Evolutionary conservation across 2,113 vertebrate genomes (phyloP).

Genomic region (Fulica atra): DNA sequence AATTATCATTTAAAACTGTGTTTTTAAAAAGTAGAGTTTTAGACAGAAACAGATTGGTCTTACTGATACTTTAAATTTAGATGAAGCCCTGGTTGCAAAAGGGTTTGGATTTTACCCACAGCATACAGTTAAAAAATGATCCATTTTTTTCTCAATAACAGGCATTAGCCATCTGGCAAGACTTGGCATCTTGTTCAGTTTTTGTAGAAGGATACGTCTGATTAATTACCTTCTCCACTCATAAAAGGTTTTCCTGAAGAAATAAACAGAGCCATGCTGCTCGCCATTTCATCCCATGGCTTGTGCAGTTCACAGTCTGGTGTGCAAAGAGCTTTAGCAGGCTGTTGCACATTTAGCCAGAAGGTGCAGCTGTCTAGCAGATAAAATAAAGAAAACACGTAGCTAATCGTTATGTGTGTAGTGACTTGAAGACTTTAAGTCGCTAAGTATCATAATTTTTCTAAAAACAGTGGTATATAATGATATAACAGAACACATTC

Average conservation of each 20-base stretch:
- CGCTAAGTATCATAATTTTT: background rate
- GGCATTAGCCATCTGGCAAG: background rate
- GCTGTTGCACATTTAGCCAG: conserved; percentile 26
- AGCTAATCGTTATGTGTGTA: accelerated
- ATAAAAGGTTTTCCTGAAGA: conserved; percentile 46
- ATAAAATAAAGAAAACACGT: background rate
- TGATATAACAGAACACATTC: background rate
- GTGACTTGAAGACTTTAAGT: background rate
- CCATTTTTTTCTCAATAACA: background rate
- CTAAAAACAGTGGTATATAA: no score
- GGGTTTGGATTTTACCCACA: background rate
- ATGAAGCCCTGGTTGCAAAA: background rate
- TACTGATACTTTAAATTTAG: background rate
- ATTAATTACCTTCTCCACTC: conserved; percentile 51
- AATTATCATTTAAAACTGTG: background rate
- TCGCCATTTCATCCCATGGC: conserved; percentile 33
- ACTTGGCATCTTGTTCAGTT: background rate
- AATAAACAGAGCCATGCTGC: conserved; percentile 40
- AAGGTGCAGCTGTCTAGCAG: conserved; percentile 38
- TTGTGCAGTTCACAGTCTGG: background rate
- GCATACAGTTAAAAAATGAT: background rate
- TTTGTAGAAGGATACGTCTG: background rate
- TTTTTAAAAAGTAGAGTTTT: background rate
- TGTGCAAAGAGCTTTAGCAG: conserved; percentile 17
- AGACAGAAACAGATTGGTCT: background rate